A percentile compares a stretch with the other conserved stretches of the same genome.
Evolutionary conservation across 2,888 invertebrate species (phyloP).

Genomic region (Dasypolia templi): DNA sequence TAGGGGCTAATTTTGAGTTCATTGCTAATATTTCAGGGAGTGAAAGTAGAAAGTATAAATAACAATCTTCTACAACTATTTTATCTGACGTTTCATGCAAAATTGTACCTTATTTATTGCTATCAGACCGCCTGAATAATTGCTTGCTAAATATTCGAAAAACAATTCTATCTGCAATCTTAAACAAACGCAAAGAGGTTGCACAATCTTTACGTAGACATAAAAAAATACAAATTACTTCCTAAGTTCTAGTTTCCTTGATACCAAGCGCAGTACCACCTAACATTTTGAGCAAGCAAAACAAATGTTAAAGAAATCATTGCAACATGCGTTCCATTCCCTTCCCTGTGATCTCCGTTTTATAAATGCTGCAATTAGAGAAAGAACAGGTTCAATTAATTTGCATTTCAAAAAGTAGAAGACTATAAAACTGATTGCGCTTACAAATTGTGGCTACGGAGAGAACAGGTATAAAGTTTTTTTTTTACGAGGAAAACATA

Average conservation of each 20-base stretch:
- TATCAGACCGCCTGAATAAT: background rate
- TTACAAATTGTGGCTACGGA: conserved; percentile 28
- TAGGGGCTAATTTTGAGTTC: background rate
- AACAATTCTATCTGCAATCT: background rate
- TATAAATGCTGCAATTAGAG: conserved; percentile 52
- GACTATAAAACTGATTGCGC: conserved; percentile 43
- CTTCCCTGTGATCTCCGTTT: conserved; percentile 33
- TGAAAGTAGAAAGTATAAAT: background rate
- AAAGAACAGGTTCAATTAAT: conserved; percentile 48
- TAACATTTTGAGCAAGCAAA: conserved; percentile 10
- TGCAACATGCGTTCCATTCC: conserved; percentile 14
- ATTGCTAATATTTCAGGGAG: too few relatives aligned
- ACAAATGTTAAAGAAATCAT: conserved; percentile 13
- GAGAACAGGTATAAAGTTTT: background rate
- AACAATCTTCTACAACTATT: background rate
- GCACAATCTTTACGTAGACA: background rate
- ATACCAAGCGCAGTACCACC: background rate
- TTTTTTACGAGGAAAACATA: conserved; percentile 4
- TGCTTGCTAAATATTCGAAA: background rate
- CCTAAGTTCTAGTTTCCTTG: conserved; percentile 10
- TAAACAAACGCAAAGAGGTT: background rate
- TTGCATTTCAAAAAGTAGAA: conserved; percentile 43
- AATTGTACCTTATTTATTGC: too few relatives aligned
- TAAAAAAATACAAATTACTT: background rate
- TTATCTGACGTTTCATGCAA: too few relatives aligned